Percentiles rank a stretch among this genome's conserved stretches.
Conservation (phyloP, 2,797 vertebrate genomes). For the Rhinichthys osculus region DNA sequence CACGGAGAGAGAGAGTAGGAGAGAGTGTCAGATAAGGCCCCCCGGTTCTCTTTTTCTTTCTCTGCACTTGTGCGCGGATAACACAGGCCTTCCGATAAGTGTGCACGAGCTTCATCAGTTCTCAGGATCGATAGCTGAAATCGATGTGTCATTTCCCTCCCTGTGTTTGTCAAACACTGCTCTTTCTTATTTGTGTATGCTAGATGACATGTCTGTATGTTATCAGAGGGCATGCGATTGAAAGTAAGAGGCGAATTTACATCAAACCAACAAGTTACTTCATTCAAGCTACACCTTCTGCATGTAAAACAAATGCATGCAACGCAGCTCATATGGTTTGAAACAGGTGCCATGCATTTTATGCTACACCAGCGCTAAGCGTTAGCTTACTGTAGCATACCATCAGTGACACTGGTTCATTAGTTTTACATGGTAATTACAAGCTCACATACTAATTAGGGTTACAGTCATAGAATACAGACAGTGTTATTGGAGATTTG, state of each 20-base stretch:
- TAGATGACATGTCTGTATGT: conserved; percentile 9
- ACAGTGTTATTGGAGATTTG: conserved; percentile 4
- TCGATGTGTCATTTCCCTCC: conserved; percentile 51
- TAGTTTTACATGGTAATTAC: conserved; percentile 49
- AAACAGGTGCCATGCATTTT: neutral
- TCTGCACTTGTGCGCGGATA: conserved; percentile 14
- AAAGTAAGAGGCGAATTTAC: neutral
- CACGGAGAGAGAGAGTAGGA: conserved; percentile 9
- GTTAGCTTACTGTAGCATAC: conserved; percentile 13
- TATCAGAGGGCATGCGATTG: neutral
- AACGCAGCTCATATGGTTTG: neutral
- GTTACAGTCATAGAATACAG: conserved; percentile 33
- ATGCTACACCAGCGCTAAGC: neutral
- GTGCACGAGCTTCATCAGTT: conserved; percentile 39
- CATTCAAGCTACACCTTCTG: neutral
- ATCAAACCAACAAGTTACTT: neutral
- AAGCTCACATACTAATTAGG: conserved; percentile 42
- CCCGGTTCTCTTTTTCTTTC: conserved; percentile 1
- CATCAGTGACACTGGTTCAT: conserved; percentile 42
- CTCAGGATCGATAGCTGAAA: conserved; percentile 47
- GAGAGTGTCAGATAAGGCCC: conserved; percentile 36
- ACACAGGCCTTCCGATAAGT: conserved; percentile 42
- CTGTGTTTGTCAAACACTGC: conserved; percentile 53
- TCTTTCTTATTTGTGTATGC: conserved; percentile 34
- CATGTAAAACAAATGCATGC: neutral